A percentile compares a stretch with the other conserved stretches of the same genome.
Evolutionary conservation across 2,797 vertebrate species (phyloP).

Genomic region (Catamblyrhynchus diadema): DNA sequence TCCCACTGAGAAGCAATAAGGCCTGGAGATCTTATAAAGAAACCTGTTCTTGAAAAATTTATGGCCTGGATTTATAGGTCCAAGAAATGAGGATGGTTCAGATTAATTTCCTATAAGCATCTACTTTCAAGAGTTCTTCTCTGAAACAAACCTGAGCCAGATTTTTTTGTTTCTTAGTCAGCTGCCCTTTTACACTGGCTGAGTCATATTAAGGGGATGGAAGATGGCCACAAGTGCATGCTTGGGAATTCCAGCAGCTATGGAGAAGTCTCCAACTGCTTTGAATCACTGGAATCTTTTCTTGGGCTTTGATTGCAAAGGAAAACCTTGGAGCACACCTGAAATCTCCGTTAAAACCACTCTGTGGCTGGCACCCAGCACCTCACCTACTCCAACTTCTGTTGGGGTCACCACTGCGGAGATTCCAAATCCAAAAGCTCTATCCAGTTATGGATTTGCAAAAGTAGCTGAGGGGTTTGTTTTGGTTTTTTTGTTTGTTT

Average conservation of each 20-base stretch:
- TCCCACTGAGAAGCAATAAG: slow-evolving; percentile 49
- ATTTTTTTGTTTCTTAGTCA: not conserved
- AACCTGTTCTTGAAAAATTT: slow-evolving; percentile 44
- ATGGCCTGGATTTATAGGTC: slow-evolving; percentile 27
- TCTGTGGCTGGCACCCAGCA: not conserved
- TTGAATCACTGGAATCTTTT: not conserved
- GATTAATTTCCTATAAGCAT: slow-evolving; percentile 42
- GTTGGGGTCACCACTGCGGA: not conserved
- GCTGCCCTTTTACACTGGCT: not conserved
- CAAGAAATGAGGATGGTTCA: slow-evolving; percentile 59
- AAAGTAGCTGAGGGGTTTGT: not conserved
- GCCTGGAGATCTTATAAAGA: slow-evolving; percentile 38
- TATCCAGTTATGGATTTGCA: not conserved
- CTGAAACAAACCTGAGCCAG: not conserved
- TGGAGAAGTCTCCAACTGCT: not conserved
- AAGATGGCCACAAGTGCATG: not conserved
- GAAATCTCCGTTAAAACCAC: not conserved
- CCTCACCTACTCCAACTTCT: not conserved
- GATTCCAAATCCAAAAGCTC: not conserved
- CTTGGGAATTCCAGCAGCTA: not conserved
- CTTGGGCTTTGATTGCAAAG: not conserved
- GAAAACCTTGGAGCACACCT: not conserved
- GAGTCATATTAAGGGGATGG: not conserved
- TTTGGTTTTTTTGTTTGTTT: not conserved
- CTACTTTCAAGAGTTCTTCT: slow-evolving; percentile 2